Conservation (phyloP, 2,797 vertebrate genomes). For the Monodelphis domestica region DNA sequence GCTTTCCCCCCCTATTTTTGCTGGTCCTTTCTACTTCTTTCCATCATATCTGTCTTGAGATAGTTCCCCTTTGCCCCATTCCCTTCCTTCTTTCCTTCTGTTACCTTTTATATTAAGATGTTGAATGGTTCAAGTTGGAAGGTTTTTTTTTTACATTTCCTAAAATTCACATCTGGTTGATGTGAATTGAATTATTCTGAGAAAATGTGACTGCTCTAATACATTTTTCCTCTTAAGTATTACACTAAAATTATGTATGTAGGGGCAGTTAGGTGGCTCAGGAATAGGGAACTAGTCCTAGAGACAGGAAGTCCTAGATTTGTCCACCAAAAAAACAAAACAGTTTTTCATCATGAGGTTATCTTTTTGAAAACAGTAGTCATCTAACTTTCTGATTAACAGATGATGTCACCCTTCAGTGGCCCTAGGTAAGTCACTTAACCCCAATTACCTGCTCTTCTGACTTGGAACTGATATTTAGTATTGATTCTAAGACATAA, state of each 20-base stretch:
- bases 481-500: too few species aligned
- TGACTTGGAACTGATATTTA: too few species aligned
- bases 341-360: slow-evolving; percentile 37
- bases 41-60: neutral
- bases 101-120: neutral
- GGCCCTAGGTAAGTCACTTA: too few species aligned
- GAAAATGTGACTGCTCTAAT: neutral
- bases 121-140: neutral
- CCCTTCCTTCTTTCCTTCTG: neutral
- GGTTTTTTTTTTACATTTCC: neutral
- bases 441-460: too few species aligned
- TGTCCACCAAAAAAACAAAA: neutral
- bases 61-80: neutral
- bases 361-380: slow-evolving; percentile 51
- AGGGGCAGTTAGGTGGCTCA: too few species aligned
- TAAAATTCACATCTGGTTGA: neutral
- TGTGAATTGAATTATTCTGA: neutral
- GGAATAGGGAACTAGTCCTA: too few species aligned
- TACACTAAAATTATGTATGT: neutral
- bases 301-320: too few species aligned
- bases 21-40: neutral
- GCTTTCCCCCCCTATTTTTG: neutral
- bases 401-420: too few species aligned
- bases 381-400: slow-evolving; percentile 52
- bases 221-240: neutral